Conservation (phyloP, 2,797 vertebrate species). For the Pantherophis alleghaniensis region DNA sequence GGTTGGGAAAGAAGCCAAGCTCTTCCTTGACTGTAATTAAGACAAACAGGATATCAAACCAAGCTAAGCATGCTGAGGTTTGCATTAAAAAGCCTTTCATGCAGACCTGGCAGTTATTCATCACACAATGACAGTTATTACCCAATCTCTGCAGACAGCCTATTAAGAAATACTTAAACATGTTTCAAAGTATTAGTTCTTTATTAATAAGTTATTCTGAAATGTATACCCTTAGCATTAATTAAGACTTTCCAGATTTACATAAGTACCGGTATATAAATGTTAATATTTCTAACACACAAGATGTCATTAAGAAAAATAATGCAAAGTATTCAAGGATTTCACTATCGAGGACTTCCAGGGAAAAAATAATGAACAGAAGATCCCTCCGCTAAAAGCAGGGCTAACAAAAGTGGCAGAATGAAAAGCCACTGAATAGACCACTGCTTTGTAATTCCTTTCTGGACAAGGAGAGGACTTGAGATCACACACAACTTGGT, state of each 20-base stretch:
- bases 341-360: not conserved
- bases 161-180: constrained; percentile 24
- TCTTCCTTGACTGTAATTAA: constrained; percentile 88
- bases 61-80: constrained; percentile 59
- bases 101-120: constrained; percentile 31
- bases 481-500: not conserved
- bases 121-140: constrained; percentile 44
- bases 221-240: constrained; percentile 20
- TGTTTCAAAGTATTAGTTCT: too few species aligned
- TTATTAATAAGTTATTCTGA: too few species aligned
- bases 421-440: not conserved
- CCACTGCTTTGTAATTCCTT: not conserved
- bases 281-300: not conserved
- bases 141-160: constrained; percentile 1
- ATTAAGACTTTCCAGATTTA: constrained; percentile 24
- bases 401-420: not conserved
- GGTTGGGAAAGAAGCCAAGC: constrained; percentile 92
- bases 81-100: constrained; percentile 46
- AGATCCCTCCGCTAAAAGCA: not conserved
- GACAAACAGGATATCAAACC: constrained; percentile 72
- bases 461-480: not conserved
- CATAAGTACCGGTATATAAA: not conserved
- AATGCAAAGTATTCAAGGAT: constrained; percentile 21
- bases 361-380: not conserved
- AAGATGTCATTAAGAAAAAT: constrained; percentile 5